Percentiles rank a stretch among this genome's conserved stretches.
phyloP scores from a whole-genome alignment of 1,140 invertebrate species.

The Rhyzopertha dominica region DNA sequence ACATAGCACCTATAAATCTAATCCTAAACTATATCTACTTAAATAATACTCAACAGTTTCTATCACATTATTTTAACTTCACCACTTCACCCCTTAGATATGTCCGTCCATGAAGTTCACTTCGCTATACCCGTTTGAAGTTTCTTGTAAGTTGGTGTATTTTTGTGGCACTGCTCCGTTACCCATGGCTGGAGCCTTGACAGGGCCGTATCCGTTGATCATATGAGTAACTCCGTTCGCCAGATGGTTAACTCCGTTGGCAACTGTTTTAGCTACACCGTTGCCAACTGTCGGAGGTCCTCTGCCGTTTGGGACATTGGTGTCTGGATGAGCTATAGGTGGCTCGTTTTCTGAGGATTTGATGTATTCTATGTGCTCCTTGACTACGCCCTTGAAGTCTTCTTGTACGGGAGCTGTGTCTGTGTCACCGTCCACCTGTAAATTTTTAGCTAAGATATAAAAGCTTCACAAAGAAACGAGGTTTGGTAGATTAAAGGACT shows the following conservation, averaged over 20 bases:
- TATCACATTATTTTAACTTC: too few relatives aligned
- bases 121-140: constrained; percentile 31
- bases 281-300: constrained; percentile 36
- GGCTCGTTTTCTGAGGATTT: constrained; percentile 35
- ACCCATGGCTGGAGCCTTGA: constrained; percentile 9
- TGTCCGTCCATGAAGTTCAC: constrained; percentile 36
- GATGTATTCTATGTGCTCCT: constrained; percentile 57
- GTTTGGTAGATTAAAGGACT: too few relatives aligned
- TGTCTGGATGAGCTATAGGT: constrained; percentile 8
- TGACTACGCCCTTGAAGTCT: constrained; percentile 65
- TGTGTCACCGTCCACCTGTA: constrained; percentile 74
- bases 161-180: too few relatives aligned
- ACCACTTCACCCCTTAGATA: constrained; percentile 21
- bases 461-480: too few relatives aligned
- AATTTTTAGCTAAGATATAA: too few relatives aligned
- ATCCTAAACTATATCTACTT: too few relatives aligned
- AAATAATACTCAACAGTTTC: too few relatives aligned
- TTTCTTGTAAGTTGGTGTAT: too few relatives aligned
- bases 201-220: constrained; percentile 16
- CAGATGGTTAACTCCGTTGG: constrained; percentile 23
- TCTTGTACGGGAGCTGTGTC: constrained; percentile 68
- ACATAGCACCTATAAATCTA: too few relatives aligned
- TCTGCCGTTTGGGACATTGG: constrained; percentile 20
- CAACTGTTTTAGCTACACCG: constrained; percentile 37
- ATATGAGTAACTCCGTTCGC: constrained; percentile 27